phyloP scores from a whole-genome alignment of 2,797 vertebrate genomes.

The Siniperca obscura region DNA sequence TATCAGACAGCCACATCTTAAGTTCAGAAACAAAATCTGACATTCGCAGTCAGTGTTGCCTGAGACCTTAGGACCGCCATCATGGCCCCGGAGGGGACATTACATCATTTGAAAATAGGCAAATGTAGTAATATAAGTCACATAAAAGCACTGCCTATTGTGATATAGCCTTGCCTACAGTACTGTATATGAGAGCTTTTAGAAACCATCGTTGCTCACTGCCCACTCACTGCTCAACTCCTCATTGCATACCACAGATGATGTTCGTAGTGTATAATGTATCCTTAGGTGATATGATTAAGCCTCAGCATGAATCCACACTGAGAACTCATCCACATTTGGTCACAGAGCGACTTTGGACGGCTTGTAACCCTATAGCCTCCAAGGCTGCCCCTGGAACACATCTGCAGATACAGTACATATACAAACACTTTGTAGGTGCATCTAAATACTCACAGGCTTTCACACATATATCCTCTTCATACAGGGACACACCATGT shows the following conservation, averaged over 20 bases:
- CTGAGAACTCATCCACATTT: conserved; percentile 65
- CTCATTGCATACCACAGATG: conserved; percentile 25
- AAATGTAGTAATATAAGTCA: conserved; percentile 12
- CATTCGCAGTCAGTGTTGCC: conserved; percentile 21
- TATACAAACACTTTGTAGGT: conserved; percentile 2
- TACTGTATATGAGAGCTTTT: background rate
- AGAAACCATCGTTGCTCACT: conserved; percentile 5
- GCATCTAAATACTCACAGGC: background rate
- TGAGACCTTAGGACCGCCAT: conserved; percentile 20
- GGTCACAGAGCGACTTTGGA: conserved; percentile 45
- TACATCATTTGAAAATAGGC: conserved; percentile 14
- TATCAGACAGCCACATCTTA: conserved; percentile 22
- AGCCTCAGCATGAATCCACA: conserved; percentile 43
- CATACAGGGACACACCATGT: conserved; percentile 6
- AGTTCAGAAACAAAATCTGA: conserved; percentile 42
- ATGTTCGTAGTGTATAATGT: conserved; percentile 42
- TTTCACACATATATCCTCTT: conserved; percentile 27
- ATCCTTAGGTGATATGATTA: conserved; percentile 51
- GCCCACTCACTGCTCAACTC: conserved; percentile 22
- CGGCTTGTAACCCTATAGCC: conserved; percentile 59
- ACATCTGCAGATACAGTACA: conserved; percentile 2
- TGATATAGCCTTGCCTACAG: background rate
- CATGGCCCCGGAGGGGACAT: background rate
- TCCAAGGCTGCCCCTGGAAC: conserved; percentile 9
- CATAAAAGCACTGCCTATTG: background rate